phyloP scores from a whole-genome alignment of 2,113 vertebrate species.

The Rhegmatorhina hoffmannsi region DNA sequence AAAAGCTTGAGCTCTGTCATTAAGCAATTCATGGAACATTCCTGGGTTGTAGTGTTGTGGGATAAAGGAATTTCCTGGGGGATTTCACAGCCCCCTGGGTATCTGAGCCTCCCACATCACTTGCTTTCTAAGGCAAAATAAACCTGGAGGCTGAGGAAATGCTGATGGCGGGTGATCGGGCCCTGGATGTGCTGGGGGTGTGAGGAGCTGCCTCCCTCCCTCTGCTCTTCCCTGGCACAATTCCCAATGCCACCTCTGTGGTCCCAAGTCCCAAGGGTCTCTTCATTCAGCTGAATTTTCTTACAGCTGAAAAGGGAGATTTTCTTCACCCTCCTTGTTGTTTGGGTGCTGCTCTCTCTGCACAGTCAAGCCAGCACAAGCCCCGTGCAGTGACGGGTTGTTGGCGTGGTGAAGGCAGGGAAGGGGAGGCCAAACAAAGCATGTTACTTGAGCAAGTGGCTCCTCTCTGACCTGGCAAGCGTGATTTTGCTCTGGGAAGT shows the following conservation, averaged over 20 bases:
- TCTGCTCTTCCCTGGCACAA: rapidly evolving
- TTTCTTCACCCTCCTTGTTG: not conserved
- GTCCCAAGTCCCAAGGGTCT: not conserved
- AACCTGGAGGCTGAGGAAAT: not conserved
- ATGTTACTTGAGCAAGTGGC: rapidly evolving
- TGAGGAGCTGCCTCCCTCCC: not conserved
- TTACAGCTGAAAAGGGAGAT: not conserved
- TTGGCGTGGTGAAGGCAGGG: not conserved
- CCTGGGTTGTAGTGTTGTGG: rapidly evolving
- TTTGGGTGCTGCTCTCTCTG: not conserved
- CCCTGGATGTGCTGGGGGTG: rapidly evolving
- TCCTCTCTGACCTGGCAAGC: not conserved
- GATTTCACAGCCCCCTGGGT: not conserved
- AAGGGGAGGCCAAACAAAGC: not conserved
- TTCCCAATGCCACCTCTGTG: not conserved
- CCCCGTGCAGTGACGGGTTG: not conserved
- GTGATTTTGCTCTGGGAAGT: not conserved
- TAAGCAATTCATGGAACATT: not conserved
- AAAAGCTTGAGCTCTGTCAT: not conserved
- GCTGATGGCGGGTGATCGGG: rapidly evolving
- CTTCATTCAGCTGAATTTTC: not conserved
- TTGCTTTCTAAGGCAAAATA: not conserved
- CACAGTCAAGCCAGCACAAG: not conserved
- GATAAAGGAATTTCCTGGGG: not conserved
- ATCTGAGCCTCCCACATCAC: not conserved